Evolutionary conservation across 2,888 invertebrate species (phyloP), one percentile per base, ranked within the genome.

Genomic region (Lagria hirta): DNA sequence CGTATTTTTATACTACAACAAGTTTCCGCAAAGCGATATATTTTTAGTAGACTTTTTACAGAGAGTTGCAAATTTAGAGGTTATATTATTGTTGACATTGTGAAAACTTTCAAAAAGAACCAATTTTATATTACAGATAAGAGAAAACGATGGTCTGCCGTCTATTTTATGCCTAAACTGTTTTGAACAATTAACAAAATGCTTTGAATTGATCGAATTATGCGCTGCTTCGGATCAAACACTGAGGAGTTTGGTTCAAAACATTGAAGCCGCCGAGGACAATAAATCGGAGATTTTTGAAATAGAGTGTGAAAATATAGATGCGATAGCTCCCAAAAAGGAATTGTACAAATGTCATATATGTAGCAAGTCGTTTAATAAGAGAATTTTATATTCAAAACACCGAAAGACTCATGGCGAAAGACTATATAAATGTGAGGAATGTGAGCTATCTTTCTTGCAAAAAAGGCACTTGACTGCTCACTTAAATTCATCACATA

Each of bases 401-500:
- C 63, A 63, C 42, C 34, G 43, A 27, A 61, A 54, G 32, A 52
- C 40, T 11, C 61, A 61, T 29, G 49, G 57, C 16, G 33, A 55
- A 11, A 37, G 51, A n/a, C 48, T 44, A n/a, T 64, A 51, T 34
- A 60, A 57, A 49, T 64, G 64, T 29, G 18, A 47, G 12, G 43
- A 55, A 20, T 64, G 64, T 44, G 37, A 37, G 4, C 53, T 58
- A 22, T 55, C 54, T 6, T 64, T 60, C 44, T 37, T 36, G 10
- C 56, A 53, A 30, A 40, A 59, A 47, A 28, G 51, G 8, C 48
- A 56, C 23, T 49, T 64, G 30, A 56, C 51, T 18, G 52, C 55
- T 1, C 64, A 64, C 50, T 37, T 56, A 16, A 46, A 58, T 18
- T 53, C 55, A 4, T 53, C 55, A 4, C 64, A 64, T 33, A 47